Conservation (phyloP, 2,888 invertebrate species). For the Temnothorax unifasciatus region DNA sequence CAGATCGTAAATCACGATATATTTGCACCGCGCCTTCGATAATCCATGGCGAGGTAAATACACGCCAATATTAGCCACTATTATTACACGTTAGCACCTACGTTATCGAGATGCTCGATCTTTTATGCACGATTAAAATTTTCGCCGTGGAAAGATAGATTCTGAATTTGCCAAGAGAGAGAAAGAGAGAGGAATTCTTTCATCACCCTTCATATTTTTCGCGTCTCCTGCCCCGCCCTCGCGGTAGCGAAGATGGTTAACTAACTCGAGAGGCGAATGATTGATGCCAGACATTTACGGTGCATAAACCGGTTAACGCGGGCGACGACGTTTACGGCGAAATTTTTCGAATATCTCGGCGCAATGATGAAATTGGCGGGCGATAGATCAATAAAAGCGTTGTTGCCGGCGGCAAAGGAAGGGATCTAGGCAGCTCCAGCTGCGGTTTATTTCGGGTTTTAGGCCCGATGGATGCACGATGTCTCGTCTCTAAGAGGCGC, state of each 20-base stretch:
- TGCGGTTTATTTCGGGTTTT: constrained; percentile 74
- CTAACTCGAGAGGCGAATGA: constrained; percentile 17
- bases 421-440: constrained; percentile 72
- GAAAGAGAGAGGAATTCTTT: neutral
- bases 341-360: constrained; percentile 11
- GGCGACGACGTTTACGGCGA: neutral
- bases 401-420: constrained; percentile 57
- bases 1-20: constrained; percentile 48
- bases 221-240: neutral
- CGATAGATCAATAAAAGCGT: constrained; percentile 70
- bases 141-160: neutral
- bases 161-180: neutral
- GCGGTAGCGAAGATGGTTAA: constrained; percentile 7
- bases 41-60: constrained; percentile 31
- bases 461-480: constrained; percentile 59
- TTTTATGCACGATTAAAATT: constrained; percentile 5
- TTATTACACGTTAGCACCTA: neutral
- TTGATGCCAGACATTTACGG: constrained; percentile 7
- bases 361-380: constrained; percentile 63
- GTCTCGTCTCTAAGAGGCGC: constrained; percentile 20
- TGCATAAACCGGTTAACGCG: constrained; percentile 7
- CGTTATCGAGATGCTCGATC: neutral
- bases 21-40: constrained; percentile 27
- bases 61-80: neutral
- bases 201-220: neutral